phyloP scores from a whole-genome alignment of 2,888 invertebrate species.

The Subacronicta megacephala region DNA sequence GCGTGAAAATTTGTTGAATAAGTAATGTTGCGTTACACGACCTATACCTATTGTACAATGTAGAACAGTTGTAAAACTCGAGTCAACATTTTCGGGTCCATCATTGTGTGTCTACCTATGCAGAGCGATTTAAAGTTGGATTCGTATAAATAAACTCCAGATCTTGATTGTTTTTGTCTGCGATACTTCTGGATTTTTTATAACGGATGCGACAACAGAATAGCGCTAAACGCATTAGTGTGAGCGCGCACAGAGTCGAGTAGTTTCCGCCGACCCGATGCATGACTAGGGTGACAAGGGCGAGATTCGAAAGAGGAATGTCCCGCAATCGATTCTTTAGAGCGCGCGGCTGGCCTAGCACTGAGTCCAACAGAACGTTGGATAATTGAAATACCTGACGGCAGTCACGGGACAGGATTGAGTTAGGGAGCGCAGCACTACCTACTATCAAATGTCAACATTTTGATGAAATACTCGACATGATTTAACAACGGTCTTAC shows the following conservation, averaged over 20 bases:
- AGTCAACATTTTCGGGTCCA: slow-evolving; percentile 27
- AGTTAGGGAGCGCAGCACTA: slow-evolving; percentile 54
- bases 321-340: slow-evolving; percentile 72
- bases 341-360: slow-evolving; percentile 57
- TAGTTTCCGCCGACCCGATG: slow-evolving; percentile 51
- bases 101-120: slow-evolving; percentile 1
- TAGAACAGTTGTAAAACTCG: slow-evolving; percentile 40
- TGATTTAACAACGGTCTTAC: slow-evolving; percentile 50
- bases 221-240: slow-evolving; percentile 42
- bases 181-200: slow-evolving; percentile 12
- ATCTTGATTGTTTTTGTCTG: slow-evolving; percentile 1
- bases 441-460: slow-evolving; percentile 64
- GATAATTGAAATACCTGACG: slow-evolving; percentile 79
- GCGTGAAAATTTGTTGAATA: slow-evolving; percentile 71
- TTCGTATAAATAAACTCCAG: slow-evolving; percentile 12
- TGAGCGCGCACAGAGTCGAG: slow-evolving; percentile 52
- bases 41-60: slow-evolving; percentile 56
- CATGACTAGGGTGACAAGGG: slow-evolving; percentile 66
- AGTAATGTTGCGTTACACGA: slow-evolving; percentile 59
- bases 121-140: slow-evolving; percentile 11
- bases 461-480: slow-evolving; percentile 64
- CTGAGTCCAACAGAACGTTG: slow-evolving; percentile 59
- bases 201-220: slow-evolving; percentile 25
- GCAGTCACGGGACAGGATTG: slow-evolving; percentile 61
- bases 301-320: slow-evolving; percentile 70